phyloP scores from a whole-genome alignment of 2,113 vertebrate genomes.

The Corapipo altera region DNA sequence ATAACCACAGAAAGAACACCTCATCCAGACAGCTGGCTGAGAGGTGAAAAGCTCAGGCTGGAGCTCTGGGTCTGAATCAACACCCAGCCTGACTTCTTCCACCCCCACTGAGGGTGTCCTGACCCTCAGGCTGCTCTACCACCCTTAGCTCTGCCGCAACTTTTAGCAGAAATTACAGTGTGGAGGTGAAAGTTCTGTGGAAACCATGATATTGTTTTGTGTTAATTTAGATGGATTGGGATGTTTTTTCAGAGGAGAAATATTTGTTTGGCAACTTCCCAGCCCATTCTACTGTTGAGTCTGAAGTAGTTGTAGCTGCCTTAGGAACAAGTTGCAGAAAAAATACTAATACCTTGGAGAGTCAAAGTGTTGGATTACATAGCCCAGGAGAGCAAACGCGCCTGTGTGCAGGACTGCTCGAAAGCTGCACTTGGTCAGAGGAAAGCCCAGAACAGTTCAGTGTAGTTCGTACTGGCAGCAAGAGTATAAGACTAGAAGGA shows the following conservation, averaged over 20 bases:
- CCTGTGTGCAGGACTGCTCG: background rate
- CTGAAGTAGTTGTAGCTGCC: background rate
- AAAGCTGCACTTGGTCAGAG: background rate
- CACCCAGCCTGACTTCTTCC: background rate
- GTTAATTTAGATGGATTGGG: background rate
- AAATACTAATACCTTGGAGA: background rate
- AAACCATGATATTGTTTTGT: background rate
- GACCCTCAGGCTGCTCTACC: background rate
- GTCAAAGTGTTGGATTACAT: background rate
- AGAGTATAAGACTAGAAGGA: background rate
- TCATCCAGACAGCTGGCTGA: background rate
- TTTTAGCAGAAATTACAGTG: background rate
- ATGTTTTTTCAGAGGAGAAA: background rate
- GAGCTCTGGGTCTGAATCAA: background rate
- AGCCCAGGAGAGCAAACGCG: fast-evolving
- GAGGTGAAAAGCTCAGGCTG: background rate
- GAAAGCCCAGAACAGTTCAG: background rate
- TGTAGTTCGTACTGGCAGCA: background rate
- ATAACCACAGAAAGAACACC: background rate
- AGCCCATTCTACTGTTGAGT: background rate
- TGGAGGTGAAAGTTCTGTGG: background rate
- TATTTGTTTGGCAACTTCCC: background rate
- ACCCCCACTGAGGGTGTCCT: background rate
- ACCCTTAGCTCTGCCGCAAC: background rate
- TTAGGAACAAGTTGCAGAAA: background rate